phyloP scores from a whole-genome alignment of 2,797 vertebrate species.

The Tiaroga cobitis region DNA sequence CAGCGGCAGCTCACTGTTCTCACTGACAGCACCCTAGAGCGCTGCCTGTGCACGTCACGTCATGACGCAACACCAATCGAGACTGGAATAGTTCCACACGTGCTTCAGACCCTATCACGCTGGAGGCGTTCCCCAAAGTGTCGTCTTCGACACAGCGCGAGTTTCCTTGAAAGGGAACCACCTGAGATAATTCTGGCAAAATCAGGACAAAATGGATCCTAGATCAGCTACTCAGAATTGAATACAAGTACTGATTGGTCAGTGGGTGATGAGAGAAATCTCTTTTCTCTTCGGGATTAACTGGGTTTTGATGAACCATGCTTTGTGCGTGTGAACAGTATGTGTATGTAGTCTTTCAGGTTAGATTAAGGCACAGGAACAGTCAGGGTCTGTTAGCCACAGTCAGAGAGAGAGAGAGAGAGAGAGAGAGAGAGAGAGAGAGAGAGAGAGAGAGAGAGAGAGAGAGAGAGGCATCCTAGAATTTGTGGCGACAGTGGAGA shows the following conservation, averaged over 20 bases:
- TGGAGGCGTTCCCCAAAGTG: no score
- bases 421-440: not conserved
- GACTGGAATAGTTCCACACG: no score
- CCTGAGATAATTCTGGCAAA: not conserved
- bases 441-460: no score
- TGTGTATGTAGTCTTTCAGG: slow-evolving; percentile 39
- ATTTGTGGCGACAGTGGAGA: no score
- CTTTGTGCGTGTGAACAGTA: slow-evolving; percentile 41
- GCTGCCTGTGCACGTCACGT: no score
- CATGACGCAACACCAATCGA: no score
- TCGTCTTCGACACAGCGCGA: no score
- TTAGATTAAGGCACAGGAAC: slow-evolving; percentile 41
- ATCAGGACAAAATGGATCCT: slow-evolving; percentile 13
- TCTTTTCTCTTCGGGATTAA: slow-evolving; percentile 24
- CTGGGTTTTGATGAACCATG: slow-evolving; percentile 4
- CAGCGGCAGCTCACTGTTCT: not conserved
- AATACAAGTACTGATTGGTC: slow-evolving; percentile 23
- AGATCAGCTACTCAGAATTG: slow-evolving; percentile 1
- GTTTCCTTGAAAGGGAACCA: not conserved
- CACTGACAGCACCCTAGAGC: no score
- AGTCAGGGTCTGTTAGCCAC: slow-evolving; percentile 24
- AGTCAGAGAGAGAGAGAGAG: not conserved
- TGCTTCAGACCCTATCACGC: no score
- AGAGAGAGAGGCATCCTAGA: no score
- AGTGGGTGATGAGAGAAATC: slow-evolving; percentile 43